A percentile compares a stretch with the other conserved stretches of the same genome.
Evolutionary conservation across 2,113 vertebrate species (phyloP).

Genomic region (Cryptomyrus ogoouensis): DNA sequence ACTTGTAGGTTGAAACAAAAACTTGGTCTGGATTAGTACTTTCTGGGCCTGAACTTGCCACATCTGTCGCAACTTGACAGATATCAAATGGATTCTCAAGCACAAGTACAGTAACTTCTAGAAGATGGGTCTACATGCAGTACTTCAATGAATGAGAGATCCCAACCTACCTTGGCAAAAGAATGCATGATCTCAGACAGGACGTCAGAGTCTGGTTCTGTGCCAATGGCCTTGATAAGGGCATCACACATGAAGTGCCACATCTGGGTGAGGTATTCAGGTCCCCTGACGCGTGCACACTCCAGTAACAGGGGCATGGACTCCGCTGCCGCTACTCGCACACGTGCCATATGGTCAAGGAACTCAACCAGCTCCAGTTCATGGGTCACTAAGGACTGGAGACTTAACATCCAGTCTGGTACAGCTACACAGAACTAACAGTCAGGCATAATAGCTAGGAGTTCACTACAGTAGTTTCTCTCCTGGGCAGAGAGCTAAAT

Average conservation of each 20-base stretch:
- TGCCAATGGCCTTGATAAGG: constrained; percentile 94
- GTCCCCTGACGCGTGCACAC: constrained; percentile 85
- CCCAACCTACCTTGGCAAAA: constrained; percentile 81
- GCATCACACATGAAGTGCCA: constrained; percentile 99
- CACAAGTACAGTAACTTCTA: neutral
- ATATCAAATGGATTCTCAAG: neutral
- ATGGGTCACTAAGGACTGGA: neutral
- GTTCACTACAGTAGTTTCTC: neutral
- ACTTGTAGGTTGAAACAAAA: neutral
- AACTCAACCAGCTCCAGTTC: constrained; percentile 23
- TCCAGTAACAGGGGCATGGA: constrained; percentile 95
- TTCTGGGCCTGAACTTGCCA: neutral
- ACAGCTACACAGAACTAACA: neutral
- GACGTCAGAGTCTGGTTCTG: constrained; percentile 92
- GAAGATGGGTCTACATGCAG: neutral
- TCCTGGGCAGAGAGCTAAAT: neutral
- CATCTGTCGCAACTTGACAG: neutral
- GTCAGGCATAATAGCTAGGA: neutral
- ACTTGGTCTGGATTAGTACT: neutral
- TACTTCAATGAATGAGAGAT: neutral
- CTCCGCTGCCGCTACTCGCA: constrained; percentile 91
- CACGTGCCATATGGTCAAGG: constrained; percentile 70
- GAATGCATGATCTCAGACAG: constrained; percentile 98
- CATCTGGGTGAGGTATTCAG: constrained; percentile 96
- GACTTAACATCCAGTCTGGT: neutral